Base-by-base conservation (phyloP, 2,888 invertebrate genomes). In the Acronicta aceris region DNA sequence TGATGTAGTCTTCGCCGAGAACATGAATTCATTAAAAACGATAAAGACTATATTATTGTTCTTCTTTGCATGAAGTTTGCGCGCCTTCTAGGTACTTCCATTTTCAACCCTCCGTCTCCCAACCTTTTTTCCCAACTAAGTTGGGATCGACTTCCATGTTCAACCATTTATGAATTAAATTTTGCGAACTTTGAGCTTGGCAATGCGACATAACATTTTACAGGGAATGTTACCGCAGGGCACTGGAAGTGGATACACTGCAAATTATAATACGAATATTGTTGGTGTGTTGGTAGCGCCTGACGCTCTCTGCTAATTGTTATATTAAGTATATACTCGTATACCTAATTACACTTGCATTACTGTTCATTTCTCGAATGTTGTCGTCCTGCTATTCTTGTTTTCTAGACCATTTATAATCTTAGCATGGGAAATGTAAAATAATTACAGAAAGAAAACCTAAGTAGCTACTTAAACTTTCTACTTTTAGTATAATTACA, bases 251-350 rank as follows among this genome's bases (percentile, higher is more conserved):
- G 47, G 25, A 55, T 45, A 65, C 51, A 40, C 46, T 51, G 62
- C 55, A 67, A 66, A 75, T 66, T 65, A 62, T 65, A 66, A 63
- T 59, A 69, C 27, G 52, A 59, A 63, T 68, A 64, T 64, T 65
- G 59, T 52, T n/a, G 12, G n/a, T 49, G 59, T 59, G 53, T 60
- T 60, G 52, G 51, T 25, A 33, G 41, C 45, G 46, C 46, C 55
- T 40, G 59, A 47, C 56, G 59, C 55, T 66, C 53, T 43, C 45
- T 52, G 45, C 57, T 68, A 63, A 71, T 76, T 68, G 59, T 71
- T 65, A 64, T 67, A 54, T 73, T 38, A 38, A n/a, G n/a, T n/a
- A n/a, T n/a, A n/a, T n/a, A n/a, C n/a, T n/a, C n/a, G n/a, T 75
- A 58, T 59, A 59, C 73, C 63, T 61, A 57, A 57, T 49, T 61